Evolutionary conservation across 2,797 vertebrate species (phyloP), one percentile per base, ranked within the genome.

Genomic region (Chelon auratus): DNA sequence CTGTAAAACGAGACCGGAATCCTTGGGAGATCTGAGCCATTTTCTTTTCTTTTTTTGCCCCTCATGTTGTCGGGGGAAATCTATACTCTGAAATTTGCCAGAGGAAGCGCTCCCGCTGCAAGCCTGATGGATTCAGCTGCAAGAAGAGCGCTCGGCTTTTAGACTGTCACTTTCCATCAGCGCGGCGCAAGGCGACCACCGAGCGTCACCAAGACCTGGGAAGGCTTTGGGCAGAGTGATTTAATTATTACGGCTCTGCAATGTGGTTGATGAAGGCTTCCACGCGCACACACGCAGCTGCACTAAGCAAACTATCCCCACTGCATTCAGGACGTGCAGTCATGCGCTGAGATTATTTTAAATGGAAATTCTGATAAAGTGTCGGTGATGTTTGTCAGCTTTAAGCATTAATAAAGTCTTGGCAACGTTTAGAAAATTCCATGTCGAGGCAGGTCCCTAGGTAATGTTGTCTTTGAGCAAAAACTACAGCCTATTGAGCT

Each of bases 121-220:
- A 78, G 68, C 64, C 36, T 62, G 68, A 80, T 71, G 48, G 53
- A 59, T 76, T 74, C 52, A 40, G 37, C 60, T 26, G 71, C 7
- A 17, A 47, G 67, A 68, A 68, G 67, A 70, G 71, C 64, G 24
- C 7, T 5, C 68, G 57, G 72, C 83, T 84, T 65, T 80, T 53
- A 83, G 65, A 72, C 79, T 81, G 81, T 78, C 70, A 68, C 78
- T 76, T 59, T 72, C 62, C 42, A 78, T 84, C 80, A 56, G 79
- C 50, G 0, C 50, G 37, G 63, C 1, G 48, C 39, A 26, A 63
- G 58, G 72, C 0, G 37, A 50, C 3, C 9, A 65, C 66, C 6
- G n/a, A 77, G 43, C 43, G 54, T 9, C 51, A 68, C 68, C 30
- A 30, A 50, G 71, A 72, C 62, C 68, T 52, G 72, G 68, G 58